Conservation (phyloP, 2,113 vertebrate genomes). For the Xenus cinereus region DNA sequence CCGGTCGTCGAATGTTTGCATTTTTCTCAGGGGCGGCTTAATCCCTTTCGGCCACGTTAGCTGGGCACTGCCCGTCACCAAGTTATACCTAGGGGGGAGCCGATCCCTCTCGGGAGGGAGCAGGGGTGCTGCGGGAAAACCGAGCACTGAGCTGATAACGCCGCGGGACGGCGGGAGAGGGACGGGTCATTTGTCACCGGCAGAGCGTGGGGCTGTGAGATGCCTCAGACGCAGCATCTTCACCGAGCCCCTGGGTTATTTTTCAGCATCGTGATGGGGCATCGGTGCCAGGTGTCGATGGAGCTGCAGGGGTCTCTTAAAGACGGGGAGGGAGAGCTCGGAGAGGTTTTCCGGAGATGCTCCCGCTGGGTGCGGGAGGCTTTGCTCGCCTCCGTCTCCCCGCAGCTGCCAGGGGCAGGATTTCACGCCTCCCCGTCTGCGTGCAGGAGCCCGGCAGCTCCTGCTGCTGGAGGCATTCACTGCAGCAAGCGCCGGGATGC, state of each 20-base stretch:
- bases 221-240: neutral
- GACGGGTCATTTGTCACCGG: neutral
- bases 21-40: constrained; percentile 25
- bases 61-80: neutral
- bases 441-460: neutral
- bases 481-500: neutral
- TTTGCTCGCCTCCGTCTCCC: neutral
- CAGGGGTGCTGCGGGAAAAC: neutral
- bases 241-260: neutral
- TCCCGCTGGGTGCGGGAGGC: fast-evolving
- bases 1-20: neutral
- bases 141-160: fast-evolving
- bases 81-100: neutral
- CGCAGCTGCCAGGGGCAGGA: neutral
- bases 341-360: neutral
- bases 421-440: neutral
- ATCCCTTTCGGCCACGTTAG: neutral
- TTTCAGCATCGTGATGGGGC: neutral
- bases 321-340: fast-evolving
- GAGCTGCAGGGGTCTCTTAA: neutral
- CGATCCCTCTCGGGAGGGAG: neutral
- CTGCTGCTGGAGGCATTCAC: neutral
- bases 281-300: neutral
- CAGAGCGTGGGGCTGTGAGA: neutral
- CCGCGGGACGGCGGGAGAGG: fast-evolving